These are phyloP conservation scores for Rhynchopsitta pachyrhyncha DNA, from an alignment of 2,113 vertebrate genomes.

Conservation along the genomic window DNA sequence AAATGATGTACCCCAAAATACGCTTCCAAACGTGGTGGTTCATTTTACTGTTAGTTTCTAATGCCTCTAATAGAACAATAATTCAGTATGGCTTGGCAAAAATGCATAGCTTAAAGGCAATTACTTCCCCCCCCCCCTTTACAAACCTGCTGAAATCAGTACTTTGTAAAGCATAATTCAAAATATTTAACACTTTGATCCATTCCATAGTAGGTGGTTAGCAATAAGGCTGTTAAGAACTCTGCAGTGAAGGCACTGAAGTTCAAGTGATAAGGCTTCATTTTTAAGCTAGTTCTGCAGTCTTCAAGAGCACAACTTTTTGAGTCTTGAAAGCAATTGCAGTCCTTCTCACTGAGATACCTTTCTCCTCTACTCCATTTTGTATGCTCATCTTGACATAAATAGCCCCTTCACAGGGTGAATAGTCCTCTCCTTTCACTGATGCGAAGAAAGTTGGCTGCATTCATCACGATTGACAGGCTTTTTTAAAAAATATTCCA, in stretches of 20 bases:
- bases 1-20: slow-evolving; percentile 87
- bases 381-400: slow-evolving; percentile 72
- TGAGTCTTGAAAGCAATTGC: slow-evolving; percentile 72
- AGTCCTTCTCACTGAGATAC: slow-evolving; percentile 81
- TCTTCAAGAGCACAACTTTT: slow-evolving; percentile 76
- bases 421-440: slow-evolving; percentile 71
- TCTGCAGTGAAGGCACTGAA: slow-evolving; percentile 87
- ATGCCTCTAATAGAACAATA: slow-evolving; percentile 87
- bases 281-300: slow-evolving; percentile 76
- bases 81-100: slow-evolving; percentile 94
- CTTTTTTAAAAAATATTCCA: slow-evolving; percentile 65
- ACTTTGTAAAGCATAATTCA: slow-evolving; percentile 80
- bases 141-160: slow-evolving; percentile 77
- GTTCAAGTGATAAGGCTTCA: slow-evolving; percentile 80
- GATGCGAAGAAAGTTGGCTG: slow-evolving; percentile 66
- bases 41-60: slow-evolving; percentile 86
- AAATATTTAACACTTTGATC: slow-evolving; percentile 71
- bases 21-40: slow-evolving; percentile 73
- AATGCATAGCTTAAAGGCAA: slow-evolving; percentile 97
- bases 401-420: slow-evolving; percentile 68
- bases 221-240: slow-evolving; percentile 81
- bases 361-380: slow-evolving; percentile 66
- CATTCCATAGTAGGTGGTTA: slow-evolving; percentile 76
- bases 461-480: slow-evolving; percentile 71
- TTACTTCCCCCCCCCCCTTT: slow-evolving; percentile 79